Evolutionary conservation across 2,797 vertebrate genomes (phyloP).

Genomic region (Anguilla obscura): DNA sequence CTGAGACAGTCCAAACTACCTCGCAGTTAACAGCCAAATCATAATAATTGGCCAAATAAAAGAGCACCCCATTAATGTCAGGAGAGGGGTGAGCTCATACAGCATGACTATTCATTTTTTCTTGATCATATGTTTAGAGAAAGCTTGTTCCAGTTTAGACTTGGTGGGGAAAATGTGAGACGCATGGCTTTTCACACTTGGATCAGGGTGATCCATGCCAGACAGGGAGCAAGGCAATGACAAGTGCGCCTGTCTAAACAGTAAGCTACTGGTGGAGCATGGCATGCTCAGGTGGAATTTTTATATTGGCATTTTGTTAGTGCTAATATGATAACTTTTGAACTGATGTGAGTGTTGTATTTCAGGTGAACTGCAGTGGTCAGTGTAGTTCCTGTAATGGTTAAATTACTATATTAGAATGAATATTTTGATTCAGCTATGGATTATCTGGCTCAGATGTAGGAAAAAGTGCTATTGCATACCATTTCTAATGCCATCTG

Average conservation of each 20-base stretch:
- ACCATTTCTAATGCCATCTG: not conserved
- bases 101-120: constrained; percentile 19
- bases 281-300: not conserved
- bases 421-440: not conserved
- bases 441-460: not conserved
- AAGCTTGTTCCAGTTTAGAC: constrained; percentile 7
- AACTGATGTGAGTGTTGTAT: not conserved
- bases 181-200: not conserved
- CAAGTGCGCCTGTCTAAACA: too few relatives aligned
- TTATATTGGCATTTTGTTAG: not conserved
- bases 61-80: constrained; percentile 15
- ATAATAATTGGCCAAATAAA: constrained; percentile 31
- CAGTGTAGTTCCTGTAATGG: not conserved
- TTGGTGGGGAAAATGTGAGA: not conserved
- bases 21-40: not conserved
- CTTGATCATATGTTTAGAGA: not conserved
- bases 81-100: constrained; percentile 3
- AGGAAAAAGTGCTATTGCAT: not conserved
- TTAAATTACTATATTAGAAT: not conserved
- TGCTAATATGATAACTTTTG: not conserved
- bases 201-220: not conserved
- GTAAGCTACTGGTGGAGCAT: not conserved
- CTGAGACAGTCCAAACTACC: not conserved
- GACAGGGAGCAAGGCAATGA: not conserved
- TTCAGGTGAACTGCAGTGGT: not conserved